Evolutionary conservation across 2,113 vertebrate genomes (phyloP).

Genomic region (Chelonoidis abingdonii): DNA sequence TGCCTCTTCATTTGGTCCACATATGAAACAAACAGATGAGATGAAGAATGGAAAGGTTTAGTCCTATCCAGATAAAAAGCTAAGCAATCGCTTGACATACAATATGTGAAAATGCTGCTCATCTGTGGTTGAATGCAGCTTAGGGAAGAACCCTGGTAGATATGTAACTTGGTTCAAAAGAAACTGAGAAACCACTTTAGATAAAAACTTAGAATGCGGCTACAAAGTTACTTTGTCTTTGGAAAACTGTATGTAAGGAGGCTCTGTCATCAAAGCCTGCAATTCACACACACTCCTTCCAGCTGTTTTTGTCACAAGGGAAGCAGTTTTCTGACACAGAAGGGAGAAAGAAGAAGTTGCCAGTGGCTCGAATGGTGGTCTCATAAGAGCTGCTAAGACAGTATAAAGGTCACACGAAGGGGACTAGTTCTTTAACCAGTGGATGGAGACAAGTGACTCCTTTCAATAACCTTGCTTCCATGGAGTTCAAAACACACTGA

Average conservation of each 20-base stretch:
- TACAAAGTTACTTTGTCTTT: not conserved
- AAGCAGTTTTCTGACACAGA: not conserved
- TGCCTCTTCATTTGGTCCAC: not conserved
- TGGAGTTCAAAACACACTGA: not conserved
- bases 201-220: not conserved
- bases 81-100: not conserved
- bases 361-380: not conserved
- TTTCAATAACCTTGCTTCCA: not conserved
- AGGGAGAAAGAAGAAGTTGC: not conserved
- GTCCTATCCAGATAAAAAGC: not conserved
- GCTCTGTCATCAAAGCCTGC: not conserved
- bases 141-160: not conserved
- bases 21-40: not conserved
- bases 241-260: not conserved
- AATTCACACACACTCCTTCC: not conserved
- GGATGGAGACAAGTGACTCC: not conserved
- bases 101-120: not conserved
- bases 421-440: not conserved
- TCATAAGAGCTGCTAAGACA: not conserved
- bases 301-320: not conserved
- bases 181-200: not conserved
- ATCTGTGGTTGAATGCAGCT: not conserved
- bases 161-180: not conserved
- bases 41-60: not conserved
- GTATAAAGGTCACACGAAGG: not conserved